phyloP scores from a whole-genome alignment of 2,888 invertebrate species.

The Yponomeuta evonymella region DNA sequence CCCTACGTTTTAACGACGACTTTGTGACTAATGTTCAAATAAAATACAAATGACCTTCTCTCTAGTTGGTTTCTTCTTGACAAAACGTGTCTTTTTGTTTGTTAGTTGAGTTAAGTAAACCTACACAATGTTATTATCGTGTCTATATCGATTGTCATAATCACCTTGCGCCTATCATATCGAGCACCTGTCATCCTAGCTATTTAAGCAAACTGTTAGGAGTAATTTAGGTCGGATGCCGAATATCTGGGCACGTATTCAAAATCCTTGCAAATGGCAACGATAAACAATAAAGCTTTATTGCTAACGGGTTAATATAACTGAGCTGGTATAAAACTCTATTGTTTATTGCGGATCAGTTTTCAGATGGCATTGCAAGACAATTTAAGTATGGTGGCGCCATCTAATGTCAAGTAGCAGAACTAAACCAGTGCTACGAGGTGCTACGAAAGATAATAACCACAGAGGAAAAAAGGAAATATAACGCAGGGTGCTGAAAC shows the following conservation, averaged over 20 bases:
- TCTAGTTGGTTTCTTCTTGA: neutral
- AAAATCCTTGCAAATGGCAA: neutral
- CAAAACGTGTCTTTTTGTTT: neutral
- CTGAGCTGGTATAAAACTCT: neutral
- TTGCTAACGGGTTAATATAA: neutral
- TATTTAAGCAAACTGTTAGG: neutral
- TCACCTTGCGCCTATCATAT: neutral
- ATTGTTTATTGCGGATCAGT: neutral
- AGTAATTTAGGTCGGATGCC: neutral
- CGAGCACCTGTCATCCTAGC: neutral
- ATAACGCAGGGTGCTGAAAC: neutral
- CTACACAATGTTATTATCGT: neutral
- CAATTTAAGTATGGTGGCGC: conserved; percentile 30
- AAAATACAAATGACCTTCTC: conserved; percentile 5
- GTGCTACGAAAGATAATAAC: conserved; percentile 3
- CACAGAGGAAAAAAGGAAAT: no score
- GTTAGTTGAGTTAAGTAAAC: neutral
- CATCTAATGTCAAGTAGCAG: conserved; percentile 56
- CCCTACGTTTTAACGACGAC: conserved; percentile 48
- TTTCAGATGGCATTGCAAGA: neutral
- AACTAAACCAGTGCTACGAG: conserved; percentile 22
- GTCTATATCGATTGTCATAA: neutral
- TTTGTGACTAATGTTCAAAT: conserved; percentile 4
- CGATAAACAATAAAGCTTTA: neutral
- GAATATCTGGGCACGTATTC: neutral